These are phyloP conservation scores for Pelmatolapia mariae DNA, from an alignment of 2,113 vertebrate species.

Conservation along the genomic window DNA sequence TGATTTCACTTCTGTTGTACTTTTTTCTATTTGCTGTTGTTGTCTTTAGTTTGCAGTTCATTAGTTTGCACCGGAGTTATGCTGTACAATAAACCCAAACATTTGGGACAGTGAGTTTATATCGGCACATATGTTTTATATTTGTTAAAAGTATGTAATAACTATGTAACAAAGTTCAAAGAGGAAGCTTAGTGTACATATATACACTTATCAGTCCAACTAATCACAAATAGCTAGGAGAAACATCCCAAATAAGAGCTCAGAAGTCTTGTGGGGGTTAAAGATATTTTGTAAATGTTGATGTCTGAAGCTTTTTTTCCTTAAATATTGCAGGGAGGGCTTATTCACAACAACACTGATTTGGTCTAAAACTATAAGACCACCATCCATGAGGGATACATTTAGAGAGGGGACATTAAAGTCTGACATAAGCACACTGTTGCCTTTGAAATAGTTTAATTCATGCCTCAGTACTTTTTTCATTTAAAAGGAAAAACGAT, in stretches of 20 bases:
- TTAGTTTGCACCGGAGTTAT: not conserved
- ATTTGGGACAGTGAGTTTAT: not conserved
- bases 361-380: slow-evolving; percentile 1
- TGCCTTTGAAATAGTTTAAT: not conserved
- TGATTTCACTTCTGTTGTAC: not conserved
- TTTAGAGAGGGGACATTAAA: not conserved
- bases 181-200: not conserved
- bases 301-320: not conserved
- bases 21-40: not conserved
- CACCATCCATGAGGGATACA: not conserved
- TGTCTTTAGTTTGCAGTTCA: not conserved
- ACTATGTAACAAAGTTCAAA: not conserved
- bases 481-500: slow-evolving; percentile 1
- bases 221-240: not conserved
- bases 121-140: not conserved
- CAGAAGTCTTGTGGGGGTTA: not conserved
- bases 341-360: not conserved
- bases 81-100: not conserved
- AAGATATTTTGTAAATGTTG: not conserved
- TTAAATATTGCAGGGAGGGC: not conserved
- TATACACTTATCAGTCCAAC: not conserved
- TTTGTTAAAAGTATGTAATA: not conserved
- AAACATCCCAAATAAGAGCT: not conserved
- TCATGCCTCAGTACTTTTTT: not conserved
- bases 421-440: not conserved